Percentiles rank a stretch among this genome's conserved stretches.
phyloP scores from a whole-genome alignment of 2,888 invertebrate species.

The Lobophora halterata region DNA sequence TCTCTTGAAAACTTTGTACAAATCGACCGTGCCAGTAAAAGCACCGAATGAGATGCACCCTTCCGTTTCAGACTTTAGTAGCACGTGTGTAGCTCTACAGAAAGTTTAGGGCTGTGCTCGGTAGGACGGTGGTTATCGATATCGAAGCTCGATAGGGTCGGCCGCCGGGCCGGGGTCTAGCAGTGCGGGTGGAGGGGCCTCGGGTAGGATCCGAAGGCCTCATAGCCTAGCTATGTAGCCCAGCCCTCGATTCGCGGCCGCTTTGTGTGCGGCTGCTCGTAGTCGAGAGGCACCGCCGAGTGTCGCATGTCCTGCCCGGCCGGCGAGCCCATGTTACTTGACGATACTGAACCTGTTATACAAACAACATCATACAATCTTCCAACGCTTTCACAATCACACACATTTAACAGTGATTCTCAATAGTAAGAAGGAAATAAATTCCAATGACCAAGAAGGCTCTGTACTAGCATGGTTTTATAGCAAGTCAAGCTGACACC shows the following conservation, averaged over 20 bases:
- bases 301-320: constrained; percentile 79
- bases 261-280: constrained; percentile 85
- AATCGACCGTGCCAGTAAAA: constrained; percentile 55
- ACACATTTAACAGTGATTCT: too few relatives aligned
- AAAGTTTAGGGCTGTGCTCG: constrained; percentile 25
- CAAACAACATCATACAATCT: constrained; percentile 4
- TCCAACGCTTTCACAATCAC: too few relatives aligned
- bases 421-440: too few relatives aligned
- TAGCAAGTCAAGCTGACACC: too few relatives aligned
- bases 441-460: too few relatives aligned
- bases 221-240: constrained; percentile 89
- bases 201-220: constrained; percentile 75
- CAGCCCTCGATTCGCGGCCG: constrained; percentile 95
- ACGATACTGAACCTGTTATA: constrained; percentile 88
- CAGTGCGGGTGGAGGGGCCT: constrained; percentile 78
- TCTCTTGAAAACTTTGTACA: constrained; percentile 33
- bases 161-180: constrained; percentile 49
- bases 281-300: constrained; percentile 66
- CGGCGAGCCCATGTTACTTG: constrained; percentile 90
- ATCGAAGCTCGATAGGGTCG: constrained; percentile 53
- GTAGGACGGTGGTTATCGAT: constrained; percentile 42
- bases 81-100: constrained; percentile 31
- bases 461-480: too few relatives aligned
- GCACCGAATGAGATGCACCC: constrained; percentile 67
- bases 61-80: constrained; percentile 55